Percentiles rank a stretch among this genome's conserved stretches.
These are phyloP conservation scores for Scaptomyza flava DNA, from an alignment of 2,888 invertebrate species.

Conservation along the genomic window DNA sequence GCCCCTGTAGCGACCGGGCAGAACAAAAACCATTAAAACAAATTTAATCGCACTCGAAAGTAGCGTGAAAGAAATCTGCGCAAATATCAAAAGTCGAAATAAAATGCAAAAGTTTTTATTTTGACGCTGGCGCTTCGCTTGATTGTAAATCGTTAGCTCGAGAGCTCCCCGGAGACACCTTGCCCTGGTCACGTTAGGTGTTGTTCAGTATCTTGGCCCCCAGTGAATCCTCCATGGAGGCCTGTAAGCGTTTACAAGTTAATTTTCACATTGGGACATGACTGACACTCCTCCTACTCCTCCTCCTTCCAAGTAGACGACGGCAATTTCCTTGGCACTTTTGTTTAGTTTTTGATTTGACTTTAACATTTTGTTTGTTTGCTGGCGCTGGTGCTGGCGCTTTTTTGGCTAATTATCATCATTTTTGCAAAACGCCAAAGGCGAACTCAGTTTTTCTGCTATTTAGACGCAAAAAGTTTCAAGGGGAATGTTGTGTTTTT, in stretches of 20 bases:
- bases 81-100: constrained; percentile 75
- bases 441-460: constrained; percentile 59
- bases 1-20: background rate
- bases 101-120: constrained; percentile 79
- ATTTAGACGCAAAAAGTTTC: constrained; percentile 62
- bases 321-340: constrained; percentile 67
- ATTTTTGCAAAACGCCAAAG: constrained; percentile 78
- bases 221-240: background rate
- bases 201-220: constrained; percentile 21
- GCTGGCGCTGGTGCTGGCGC: constrained; percentile 21
- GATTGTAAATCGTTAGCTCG: constrained; percentile 82
- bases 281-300: constrained; percentile 47
- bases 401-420: constrained; percentile 80
- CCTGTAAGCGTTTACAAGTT: constrained; percentile 76
- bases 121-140: constrained; percentile 66
- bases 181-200: constrained; percentile 27
- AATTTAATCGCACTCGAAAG: constrained; percentile 84
- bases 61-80: constrained; percentile 65
- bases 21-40: constrained; percentile 84
- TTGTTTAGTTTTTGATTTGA: constrained; percentile 81
- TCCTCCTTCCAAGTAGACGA: background rate
- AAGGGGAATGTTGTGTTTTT: constrained; percentile 16
- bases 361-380: constrained; percentile 66
- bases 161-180: constrained; percentile 55
- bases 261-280: constrained; percentile 81